Conservation (phyloP, 2,888 invertebrate species). For the Lissocephala sabroskyi region DNA sequence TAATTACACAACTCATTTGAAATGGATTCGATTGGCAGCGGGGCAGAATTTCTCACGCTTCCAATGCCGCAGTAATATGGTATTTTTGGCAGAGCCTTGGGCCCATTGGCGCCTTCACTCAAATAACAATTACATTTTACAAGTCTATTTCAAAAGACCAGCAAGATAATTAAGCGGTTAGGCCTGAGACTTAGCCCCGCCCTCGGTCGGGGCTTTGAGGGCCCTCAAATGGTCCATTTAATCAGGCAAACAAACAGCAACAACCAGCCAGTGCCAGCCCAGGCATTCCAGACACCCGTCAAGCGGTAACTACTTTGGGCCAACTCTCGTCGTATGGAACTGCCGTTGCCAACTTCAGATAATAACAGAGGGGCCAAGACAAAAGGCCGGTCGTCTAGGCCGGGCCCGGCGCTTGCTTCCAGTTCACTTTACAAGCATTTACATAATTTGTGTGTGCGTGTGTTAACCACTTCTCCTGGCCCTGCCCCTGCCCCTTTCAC, state of each 20-base stretch:
- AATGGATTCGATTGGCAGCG: too few species aligned
- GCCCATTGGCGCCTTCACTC: too few species aligned
- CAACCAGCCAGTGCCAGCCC: constrained; percentile 30
- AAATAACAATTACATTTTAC: constrained; percentile 61
- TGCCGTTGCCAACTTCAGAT: constrained; percentile 50
- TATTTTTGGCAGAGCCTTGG: too few species aligned
- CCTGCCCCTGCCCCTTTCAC: too few species aligned
- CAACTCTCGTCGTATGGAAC: too few species aligned
- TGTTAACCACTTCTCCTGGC: too few species aligned
- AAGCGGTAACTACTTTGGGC: too few species aligned
- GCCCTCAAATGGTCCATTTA: constrained; percentile 52
- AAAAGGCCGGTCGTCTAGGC: constrained; percentile 12
- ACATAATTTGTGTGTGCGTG: constrained; percentile 55
- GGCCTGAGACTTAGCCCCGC: not conserved
- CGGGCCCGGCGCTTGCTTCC: constrained; percentile 17
- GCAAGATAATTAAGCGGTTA: constrained; percentile 31
- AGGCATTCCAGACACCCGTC: too few species aligned
- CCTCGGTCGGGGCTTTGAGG: not conserved
- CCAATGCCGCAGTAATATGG: too few species aligned
- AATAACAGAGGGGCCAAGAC: constrained; percentile 19
- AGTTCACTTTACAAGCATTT: constrained; percentile 35
- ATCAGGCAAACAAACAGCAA: constrained; percentile 53
- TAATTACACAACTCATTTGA: constrained; percentile 27
- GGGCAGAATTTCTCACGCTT: constrained; percentile 44
- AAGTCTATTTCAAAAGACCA: constrained; percentile 52